Conservation (phyloP, 1,140 invertebrate genomes). For the Calosoma granatense region DNA sequence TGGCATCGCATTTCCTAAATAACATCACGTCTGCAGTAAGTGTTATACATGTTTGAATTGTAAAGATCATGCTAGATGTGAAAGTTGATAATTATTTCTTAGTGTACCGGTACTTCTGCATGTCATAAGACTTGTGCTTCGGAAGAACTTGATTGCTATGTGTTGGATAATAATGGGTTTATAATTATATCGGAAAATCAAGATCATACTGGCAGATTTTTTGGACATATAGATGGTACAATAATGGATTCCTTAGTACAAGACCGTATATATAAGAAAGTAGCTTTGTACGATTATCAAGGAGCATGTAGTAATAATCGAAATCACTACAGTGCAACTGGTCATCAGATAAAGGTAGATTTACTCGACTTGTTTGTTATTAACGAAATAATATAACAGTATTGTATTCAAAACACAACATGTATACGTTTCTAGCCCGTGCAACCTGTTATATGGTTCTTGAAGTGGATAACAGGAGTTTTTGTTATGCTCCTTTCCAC, state of each 20-base stretch:
- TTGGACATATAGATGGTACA: slow-evolving; percentile 88
- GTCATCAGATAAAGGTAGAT: slow-evolving; percentile 35
- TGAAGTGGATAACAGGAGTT: slow-evolving; percentile 37
- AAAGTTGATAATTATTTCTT: slow-evolving; percentile 10
- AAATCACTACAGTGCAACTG: slow-evolving; percentile 54
- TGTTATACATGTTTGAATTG: slow-evolving; percentile 12
- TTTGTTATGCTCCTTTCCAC: slow-evolving; percentile 36
- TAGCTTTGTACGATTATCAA: slow-evolving; percentile 80
- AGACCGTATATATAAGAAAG: slow-evolving; percentile 78
- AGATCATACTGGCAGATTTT: slow-evolving; percentile 78
- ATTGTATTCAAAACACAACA: too few species aligned
- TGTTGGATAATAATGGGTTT: slow-evolving; percentile 88
- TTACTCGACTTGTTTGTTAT: too few species aligned
- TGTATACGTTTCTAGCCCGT: slow-evolving; percentile 37
- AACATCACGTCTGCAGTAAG: slow-evolving; percentile 76
- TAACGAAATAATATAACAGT: not conserved
- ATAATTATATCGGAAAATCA: slow-evolving; percentile 80
- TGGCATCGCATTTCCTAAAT: slow-evolving; percentile 65
- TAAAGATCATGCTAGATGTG: not conserved
- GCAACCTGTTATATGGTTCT: slow-evolving; percentile 39
- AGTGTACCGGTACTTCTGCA: slow-evolving; percentile 58
- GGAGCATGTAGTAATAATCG: slow-evolving; percentile 71
- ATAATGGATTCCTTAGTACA: slow-evolving; percentile 89
- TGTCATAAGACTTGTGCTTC: slow-evolving; percentile 79
- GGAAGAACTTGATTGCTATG: slow-evolving; percentile 80